Conservation (phyloP, 2,888 invertebrate species). For the Plutella xylostella region DNA sequence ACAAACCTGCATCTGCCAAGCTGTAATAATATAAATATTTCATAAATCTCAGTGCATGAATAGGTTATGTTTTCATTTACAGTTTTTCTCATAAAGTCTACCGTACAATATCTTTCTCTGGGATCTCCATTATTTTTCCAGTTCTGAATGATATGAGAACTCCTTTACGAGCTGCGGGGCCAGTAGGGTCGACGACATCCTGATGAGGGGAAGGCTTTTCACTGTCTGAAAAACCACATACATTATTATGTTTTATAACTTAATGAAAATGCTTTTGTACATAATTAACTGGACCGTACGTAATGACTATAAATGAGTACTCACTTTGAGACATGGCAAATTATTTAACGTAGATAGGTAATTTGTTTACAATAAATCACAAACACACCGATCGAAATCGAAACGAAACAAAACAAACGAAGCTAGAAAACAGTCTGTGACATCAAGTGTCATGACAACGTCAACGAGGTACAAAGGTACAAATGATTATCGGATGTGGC, state of each 20-base stretch:
- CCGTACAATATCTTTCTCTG: constrained; percentile 61
- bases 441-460: no score
- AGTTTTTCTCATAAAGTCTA: no score
- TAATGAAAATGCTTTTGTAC: no score
- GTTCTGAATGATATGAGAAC: constrained; percentile 85
- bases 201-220: constrained; percentile 48
- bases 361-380: no score
- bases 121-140: constrained; percentile 87
- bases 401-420: no score
- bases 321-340: constrained; percentile 58
- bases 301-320: no score
- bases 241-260: not conserved
- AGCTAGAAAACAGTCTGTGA: no score
- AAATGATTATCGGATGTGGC: no score
- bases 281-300: not conserved
- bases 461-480: no score
- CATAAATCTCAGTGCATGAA: not conserved
- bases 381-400: no score
- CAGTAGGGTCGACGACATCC: constrained; percentile 77
- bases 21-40: constrained; percentile 51
- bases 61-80: not conserved
- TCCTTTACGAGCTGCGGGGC: constrained; percentile 83
- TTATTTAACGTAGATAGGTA: no score
- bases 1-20: constrained; percentile 92
- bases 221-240: constrained; percentile 36